Evolutionary conservation across 2,797 vertebrate species (phyloP), one percentile per base, ranked within the genome.

Genomic region (Cygnus olor): DNA sequence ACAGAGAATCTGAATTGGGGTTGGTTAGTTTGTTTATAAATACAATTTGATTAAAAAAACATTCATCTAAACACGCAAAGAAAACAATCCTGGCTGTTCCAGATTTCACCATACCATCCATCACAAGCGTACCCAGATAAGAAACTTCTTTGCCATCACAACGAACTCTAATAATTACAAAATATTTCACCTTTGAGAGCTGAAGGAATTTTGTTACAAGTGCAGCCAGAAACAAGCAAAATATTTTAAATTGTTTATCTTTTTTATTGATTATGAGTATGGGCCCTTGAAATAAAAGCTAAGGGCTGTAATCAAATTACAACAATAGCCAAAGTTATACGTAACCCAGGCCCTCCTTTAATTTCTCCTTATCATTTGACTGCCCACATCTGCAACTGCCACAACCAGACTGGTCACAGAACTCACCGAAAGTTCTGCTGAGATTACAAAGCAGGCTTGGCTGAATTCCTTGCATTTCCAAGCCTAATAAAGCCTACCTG

Each of bases 401-500:
- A 73, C 51, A 81, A 85, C 34, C 51, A 80, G 49, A 44, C 11
- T 40, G 57, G 22, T 60, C 65, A 88, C 61, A 82, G 34, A 51
- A 27, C 19, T 92, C 72, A 82, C 40, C 40, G 89, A 28, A 73
- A 74, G 32, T 54, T 78, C 36, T 74, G 34, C 42, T 85, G 63
- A 69, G 15, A 85, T 82, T 81, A 60, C 34, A 44, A 32, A n/a
- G 71, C 44, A 87, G 14, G 54, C 13, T 81, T 82, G 56, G 36
- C 68, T 24, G 10, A 89, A 76, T 28, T 54, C 0, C 69, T 34
- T 71, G 40, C 11, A 64, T 86, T 89, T 89, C 56, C 53, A 51
- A 85, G 56, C 56, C 32, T 15, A 72, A 72, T 6, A 66, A 74
- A 77, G 25, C 72, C 42, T 98, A 99, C 99, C 99, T 99, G 99